Percentiles rank a stretch among this genome's conserved stretches.
phyloP scores from a whole-genome alignment of 2,113 vertebrate species.

The Oryctolagus cuniculus region mOryCun1.1 NC_091432.1:111714501-111715000 shows the following conservation, averaged over 20 bases:
- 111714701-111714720: not conserved
- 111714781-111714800: not conserved
- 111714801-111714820: not conserved
- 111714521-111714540: slow-evolving; percentile 83
- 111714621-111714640: slow-evolving; percentile 82
- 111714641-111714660: slow-evolving; percentile 63
- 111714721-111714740: slow-evolving; percentile 33
- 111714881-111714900: slow-evolving; percentile 93
- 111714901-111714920: slow-evolving; percentile 91
- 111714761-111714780: not conserved
- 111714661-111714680: not conserved
- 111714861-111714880: slow-evolving; percentile 93
- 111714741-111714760: not conserved
- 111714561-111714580: slow-evolving; percentile 86
- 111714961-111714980: slow-evolving; percentile 98
- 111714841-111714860: slow-evolving; percentile 96
- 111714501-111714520: slow-evolving; percentile 83
- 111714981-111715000: slow-evolving; percentile 93
- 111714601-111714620: slow-evolving; percentile 85
- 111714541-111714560: slow-evolving; percentile 86
- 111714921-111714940: slow-evolving; percentile 98
- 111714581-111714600: slow-evolving; percentile 79
- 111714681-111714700: slow-evolving; percentile 27
- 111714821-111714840: slow-evolving; percentile 87
- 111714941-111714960: slow-evolving; percentile 98